These are phyloP conservation scores for Hozukius guyotensis DNA, from an alignment of 2,797 vertebrate genomes.

Conservation along the genomic window DNA sequence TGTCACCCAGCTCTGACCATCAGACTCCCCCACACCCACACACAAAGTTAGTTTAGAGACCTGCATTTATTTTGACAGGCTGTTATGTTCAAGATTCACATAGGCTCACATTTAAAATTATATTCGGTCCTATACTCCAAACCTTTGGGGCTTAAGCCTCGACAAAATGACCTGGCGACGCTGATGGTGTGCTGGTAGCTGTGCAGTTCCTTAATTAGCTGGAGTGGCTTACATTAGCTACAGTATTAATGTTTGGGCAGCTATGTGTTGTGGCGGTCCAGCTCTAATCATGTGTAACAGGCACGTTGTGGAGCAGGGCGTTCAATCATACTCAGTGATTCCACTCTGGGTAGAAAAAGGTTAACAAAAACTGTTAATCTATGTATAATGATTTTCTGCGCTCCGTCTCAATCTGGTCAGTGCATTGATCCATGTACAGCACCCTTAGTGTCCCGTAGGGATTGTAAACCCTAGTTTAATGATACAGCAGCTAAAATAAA, in stretches of 20 bases:
- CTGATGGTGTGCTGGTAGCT: background rate
- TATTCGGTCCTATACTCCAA: background rate
- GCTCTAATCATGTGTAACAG: background rate
- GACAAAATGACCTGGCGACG: background rate
- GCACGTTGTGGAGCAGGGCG: background rate
- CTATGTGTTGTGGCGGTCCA: background rate
- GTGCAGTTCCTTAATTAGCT: constrained; percentile 16
- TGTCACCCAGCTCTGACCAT: too few species aligned
- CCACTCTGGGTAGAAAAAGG: background rate
- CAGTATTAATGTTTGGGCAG: constrained; percentile 5
- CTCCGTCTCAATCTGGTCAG: background rate
- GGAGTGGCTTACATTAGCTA: background rate
- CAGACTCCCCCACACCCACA: background rate
- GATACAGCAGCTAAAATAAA: background rate
- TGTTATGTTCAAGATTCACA: too few species aligned
- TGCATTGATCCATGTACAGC: constrained; percentile 16
- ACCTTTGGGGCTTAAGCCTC: background rate
- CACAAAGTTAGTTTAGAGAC: too few species aligned
- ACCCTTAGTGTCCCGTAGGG: background rate
- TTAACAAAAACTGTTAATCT: constrained; percentile 41
- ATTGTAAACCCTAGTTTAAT: constrained; percentile 22
- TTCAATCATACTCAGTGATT: constrained; percentile 22
- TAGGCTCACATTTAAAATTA: background rate
- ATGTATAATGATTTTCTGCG: constrained; percentile 24
- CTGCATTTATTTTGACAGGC: too few species aligned